These are phyloP conservation scores for Parnassius mnemosyne DNA, from an alignment of 2,888 invertebrate genomes.

Conservation along the genomic window DNA sequence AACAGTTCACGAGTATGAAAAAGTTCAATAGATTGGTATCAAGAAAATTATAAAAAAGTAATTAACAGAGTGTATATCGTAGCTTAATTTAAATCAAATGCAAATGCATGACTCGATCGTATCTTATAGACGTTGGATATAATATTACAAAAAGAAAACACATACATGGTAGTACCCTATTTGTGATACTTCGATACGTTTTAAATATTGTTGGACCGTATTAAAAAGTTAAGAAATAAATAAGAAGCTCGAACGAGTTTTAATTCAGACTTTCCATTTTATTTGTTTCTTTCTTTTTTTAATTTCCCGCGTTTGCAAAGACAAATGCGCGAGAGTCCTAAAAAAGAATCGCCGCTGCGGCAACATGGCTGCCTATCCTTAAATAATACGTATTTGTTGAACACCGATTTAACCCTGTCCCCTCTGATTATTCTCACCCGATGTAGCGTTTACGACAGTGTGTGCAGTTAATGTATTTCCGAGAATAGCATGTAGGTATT, in stretches of 20 bases:
- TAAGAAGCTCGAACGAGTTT: too few species aligned
- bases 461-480: constrained; percentile 21
- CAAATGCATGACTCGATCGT: too few species aligned
- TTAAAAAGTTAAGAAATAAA: too few species aligned
- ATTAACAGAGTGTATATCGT: too few species aligned
- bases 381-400: constrained; percentile 17
- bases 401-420: constrained; percentile 17
- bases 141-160: too few species aligned
- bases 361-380: background rate
- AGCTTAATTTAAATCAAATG: too few species aligned
- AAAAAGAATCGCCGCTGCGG: constrained; percentile 14
- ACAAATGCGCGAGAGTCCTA: background rate
- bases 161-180: too few species aligned
- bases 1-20: too few species aligned
- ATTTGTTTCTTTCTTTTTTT: background rate
- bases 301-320: background rate
- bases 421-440: constrained; percentile 16
- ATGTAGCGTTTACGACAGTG: constrained; percentile 6
- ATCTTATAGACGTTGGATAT: too few species aligned
- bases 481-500: constrained; percentile 25
- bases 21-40: too few species aligned
- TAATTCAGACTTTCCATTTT: background rate
- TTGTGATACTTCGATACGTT: too few species aligned
- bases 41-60: too few species aligned
- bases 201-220: background rate